These are phyloP conservation scores for Lepidurus apus DNA, from an alignment of 1,140 invertebrate species.

Conservation along the genomic window DNA sequence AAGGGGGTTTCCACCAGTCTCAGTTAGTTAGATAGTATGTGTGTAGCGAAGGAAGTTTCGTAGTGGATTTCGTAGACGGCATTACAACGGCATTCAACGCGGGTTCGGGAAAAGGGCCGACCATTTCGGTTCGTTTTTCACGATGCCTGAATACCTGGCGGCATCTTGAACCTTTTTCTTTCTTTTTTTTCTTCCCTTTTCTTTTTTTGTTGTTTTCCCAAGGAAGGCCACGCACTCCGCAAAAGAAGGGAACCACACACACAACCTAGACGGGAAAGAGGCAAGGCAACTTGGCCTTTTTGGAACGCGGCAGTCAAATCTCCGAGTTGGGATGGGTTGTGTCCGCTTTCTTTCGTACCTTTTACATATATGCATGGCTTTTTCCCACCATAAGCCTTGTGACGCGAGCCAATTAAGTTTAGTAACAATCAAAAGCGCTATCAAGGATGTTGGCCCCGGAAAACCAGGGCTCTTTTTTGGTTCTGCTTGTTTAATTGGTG, in stretches of 20 bases:
- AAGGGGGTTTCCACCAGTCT: too few species aligned
- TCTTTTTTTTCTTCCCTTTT: too few species aligned
- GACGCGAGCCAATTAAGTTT: background rate
- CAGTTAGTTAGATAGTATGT: too few species aligned
- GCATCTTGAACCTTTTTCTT: background rate
- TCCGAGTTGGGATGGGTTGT: background rate
- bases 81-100: too few species aligned
- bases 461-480: background rate
- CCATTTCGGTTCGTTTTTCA: slow-evolving; percentile 19
- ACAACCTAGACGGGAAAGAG: slow-evolving; percentile 2
- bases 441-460: background rate
- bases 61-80: too few species aligned
- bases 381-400: background rate
- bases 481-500: background rate
- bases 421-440: background rate
- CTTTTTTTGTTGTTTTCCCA: background rate
- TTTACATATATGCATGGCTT: background rate
- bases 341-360: background rate
- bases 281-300: background rate
- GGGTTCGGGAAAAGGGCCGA: too few species aligned
- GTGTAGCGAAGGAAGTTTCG: too few species aligned
- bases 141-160: slow-evolving; percentile 8
- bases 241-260: background rate
- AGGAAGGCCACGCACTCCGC: slow-evolving; percentile 3
- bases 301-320: slow-evolving; percentile 16